Conservation (phyloP, 2,888 invertebrate genomes). For the Hetaerina titia region DNA sequence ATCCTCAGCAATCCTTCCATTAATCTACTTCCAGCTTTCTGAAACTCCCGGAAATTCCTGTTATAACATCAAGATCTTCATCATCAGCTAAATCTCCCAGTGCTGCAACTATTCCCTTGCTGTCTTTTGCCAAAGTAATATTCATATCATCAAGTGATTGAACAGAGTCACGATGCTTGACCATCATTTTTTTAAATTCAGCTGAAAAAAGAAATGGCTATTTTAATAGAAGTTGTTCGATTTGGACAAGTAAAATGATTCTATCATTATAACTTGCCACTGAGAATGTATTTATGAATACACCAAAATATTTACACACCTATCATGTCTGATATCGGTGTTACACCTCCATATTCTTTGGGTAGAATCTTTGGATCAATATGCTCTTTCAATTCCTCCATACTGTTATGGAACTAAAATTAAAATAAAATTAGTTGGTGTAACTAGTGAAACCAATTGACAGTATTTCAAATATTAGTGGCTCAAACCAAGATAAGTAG, state of each 20-base stretch:
- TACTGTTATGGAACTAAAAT: constrained; percentile 85
- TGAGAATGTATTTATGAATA: background rate
- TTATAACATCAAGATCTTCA: constrained; percentile 71
- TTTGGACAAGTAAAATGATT: background rate
- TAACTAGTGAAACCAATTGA: background rate
- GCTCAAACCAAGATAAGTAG: too few species aligned
- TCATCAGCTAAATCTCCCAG: constrained; percentile 71
- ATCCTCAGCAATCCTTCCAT: background rate
- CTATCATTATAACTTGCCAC: background rate
- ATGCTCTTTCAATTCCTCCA: constrained; percentile 85
- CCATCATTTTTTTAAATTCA: constrained; percentile 75
- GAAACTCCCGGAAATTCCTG: constrained; percentile 71
- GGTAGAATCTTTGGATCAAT: constrained; percentile 88
- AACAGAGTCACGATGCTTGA: constrained; percentile 73
- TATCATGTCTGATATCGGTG: constrained; percentile 90
- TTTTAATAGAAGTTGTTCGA: background rate
- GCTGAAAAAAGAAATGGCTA: constrained; percentile 71
- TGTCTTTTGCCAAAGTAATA: constrained; percentile 72
- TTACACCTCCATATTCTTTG: constrained; percentile 92
- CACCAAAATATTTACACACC: constrained; percentile 76
- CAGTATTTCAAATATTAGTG: too few species aligned
- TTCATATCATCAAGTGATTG: constrained; percentile 75
- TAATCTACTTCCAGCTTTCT: constrained; percentile 71
- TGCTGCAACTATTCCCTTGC: constrained; percentile 71
- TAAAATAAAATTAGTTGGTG: constrained; percentile 68